These are phyloP conservation scores for Xenopus borealis DNA, from an alignment of 2,113 vertebrate species.

Conservation along the genomic window DNA sequence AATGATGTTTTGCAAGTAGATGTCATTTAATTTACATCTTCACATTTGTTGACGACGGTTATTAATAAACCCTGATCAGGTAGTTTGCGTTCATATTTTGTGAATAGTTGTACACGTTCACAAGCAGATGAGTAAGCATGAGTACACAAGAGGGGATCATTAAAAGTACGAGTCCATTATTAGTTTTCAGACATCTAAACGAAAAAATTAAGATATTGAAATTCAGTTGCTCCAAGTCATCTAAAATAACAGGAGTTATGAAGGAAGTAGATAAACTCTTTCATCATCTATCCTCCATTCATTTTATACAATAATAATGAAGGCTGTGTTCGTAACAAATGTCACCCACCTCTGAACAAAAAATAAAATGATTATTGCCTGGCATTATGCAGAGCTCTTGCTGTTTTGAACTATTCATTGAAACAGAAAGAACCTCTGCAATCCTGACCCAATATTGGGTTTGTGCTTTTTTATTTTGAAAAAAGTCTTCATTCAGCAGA, in stretches of 20 bases:
- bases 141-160: constrained; percentile 11
- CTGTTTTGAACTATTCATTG: constrained; percentile 55
- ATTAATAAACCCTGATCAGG: background rate
- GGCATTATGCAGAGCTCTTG: constrained; percentile 60
- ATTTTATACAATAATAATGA: background rate
- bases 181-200: background rate
- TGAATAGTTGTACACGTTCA: constrained; percentile 2
- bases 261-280: background rate
- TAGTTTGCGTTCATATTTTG: constrained; percentile 14
- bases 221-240: background rate
- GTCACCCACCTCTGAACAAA: constrained; percentile 55
- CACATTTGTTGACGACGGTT: constrained; percentile 10
- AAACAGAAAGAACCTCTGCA: constrained; percentile 56
- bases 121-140: constrained; percentile 16
- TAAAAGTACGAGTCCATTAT: constrained; percentile 4
- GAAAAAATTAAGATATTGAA: background rate
- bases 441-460: constrained; percentile 63
- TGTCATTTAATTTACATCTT: background rate
- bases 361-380: constrained; percentile 67
- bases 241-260: constrained; percentile 22
- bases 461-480: constrained; percentile 68
- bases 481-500: constrained; percentile 64
- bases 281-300: background rate
- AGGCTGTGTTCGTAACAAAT: constrained; percentile 46
- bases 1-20: constrained; percentile 1